Evolutionary conservation across 2,113 vertebrate genomes (phyloP).

Genomic region (Siniperca chuatsi): DNA sequence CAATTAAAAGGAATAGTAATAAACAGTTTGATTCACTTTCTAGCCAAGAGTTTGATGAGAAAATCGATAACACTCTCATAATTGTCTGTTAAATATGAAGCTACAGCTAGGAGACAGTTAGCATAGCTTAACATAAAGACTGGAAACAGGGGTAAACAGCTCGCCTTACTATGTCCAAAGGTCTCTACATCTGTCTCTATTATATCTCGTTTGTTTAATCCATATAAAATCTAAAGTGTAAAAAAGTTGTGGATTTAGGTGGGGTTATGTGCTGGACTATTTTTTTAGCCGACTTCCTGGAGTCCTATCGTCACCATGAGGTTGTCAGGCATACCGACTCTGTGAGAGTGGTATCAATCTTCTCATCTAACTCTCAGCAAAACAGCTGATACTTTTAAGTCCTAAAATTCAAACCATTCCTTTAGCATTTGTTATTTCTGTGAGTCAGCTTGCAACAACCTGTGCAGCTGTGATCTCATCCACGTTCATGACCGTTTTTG

Average conservation of each 20-base stretch:
- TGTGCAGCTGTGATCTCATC: not conserved
- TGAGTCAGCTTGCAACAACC: not conserved
- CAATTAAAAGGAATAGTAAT: no score
- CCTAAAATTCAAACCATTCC: not conserved
- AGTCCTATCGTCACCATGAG: not conserved
- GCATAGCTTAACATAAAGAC: not conserved
- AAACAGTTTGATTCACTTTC: no score
- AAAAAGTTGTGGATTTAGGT: not conserved
- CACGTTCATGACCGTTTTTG: not conserved
- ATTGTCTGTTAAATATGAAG: not conserved
- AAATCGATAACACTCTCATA: not conserved
- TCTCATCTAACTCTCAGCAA: not conserved
- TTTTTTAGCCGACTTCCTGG: not conserved
- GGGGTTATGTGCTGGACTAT: not conserved
- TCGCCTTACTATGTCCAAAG: not conserved
- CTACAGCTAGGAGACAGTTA: not conserved
- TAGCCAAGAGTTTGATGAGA: no score
- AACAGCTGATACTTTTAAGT: not conserved
- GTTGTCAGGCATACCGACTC: not conserved
- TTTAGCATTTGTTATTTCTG: not conserved
- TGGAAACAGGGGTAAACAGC: no score
- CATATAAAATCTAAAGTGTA: not conserved
- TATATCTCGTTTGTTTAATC: not conserved
- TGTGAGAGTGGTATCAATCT: not conserved
- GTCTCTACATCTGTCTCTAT: not conserved